Conservation (phyloP, 1,140 invertebrate genomes). For the Atta colombica region DNA sequence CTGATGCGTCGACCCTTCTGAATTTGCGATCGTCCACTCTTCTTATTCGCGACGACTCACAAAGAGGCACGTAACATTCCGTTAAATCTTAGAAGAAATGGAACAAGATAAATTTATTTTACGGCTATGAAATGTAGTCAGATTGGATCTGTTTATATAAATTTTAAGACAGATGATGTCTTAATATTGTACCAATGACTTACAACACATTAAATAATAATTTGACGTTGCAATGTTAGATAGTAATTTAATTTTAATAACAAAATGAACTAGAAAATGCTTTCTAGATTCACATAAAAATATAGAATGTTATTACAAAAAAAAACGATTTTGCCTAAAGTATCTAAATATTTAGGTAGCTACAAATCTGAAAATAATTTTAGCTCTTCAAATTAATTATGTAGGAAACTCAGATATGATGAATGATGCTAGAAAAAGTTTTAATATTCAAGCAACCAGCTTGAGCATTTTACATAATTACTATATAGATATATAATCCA, state of each 20-base stretch:
- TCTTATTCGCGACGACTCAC: slow-evolving; percentile 6
- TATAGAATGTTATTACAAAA: no score
- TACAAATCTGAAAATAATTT: no score
- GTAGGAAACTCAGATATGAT: no score
- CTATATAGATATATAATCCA: no score
- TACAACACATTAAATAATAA: not conserved
- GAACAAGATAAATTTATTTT: slow-evolving; percentile 2
- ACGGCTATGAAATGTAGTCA: not conserved
- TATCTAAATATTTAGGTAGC: no score
- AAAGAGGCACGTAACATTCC: not conserved
- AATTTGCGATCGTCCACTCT: slow-evolving; percentile 13
- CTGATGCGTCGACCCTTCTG: slow-evolving; percentile 3
- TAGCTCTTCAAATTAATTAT: no score
- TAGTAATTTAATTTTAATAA: slow-evolving; percentile 8
- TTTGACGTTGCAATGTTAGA: not conserved
- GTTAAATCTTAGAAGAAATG: not conserved
- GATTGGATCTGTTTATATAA: not conserved
- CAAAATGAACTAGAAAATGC: no score
- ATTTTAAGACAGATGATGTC: not conserved
- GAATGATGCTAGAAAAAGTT: no score
- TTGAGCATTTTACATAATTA: no score
- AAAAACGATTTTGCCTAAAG: no score
- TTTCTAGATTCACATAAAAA: no score
- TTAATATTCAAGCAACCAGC: no score
- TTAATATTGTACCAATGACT: not conserved